Base-by-base conservation (phyloP, 2,113 vertebrate species). In the Leptobrachium ailaonicum region DNA sequence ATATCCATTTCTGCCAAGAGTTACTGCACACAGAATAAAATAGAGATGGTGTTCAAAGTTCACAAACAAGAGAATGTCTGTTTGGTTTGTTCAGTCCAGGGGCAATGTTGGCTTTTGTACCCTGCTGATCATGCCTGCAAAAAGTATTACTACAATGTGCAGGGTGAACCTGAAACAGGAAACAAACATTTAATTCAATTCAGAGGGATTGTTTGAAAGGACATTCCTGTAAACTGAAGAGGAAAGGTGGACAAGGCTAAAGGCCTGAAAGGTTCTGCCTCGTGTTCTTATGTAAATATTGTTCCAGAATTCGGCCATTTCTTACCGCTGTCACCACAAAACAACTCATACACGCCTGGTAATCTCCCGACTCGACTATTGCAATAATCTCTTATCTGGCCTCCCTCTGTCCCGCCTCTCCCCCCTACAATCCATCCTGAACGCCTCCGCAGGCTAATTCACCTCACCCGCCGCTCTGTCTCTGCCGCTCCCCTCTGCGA, bases 11-110 rank as follows among this genome's bases (percentile, higher is more conserved):
- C 73, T 75, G 73, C 73, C 60, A 75, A 75, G 60, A 50, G 45
- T 47, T 13, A 68, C 41, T 41, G 41, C 32, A 12, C 47, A 68
- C 14, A 58, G 58, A 8, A 68, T 44, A 69, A 44, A 14, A 69
- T 41, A 69, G 5, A 69, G 42, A 44, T 45, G 20, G 0, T 53
- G 54, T 45, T 66, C 66, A 69, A 60, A 77, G 76, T 77, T 77
- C 66, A 77, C 42, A 75, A 63, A 75, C 67, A 71, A 71, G 54
- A 70, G 53, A 76, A 47, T 63, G 60, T 32, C 42, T 75, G 42
- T 50, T 47, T 75, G 6, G 73, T 75, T 75, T 66, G 13, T 60
- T 60, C 47, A 50, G 54, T 60, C 42, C 60, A 75, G 43, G 20
- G 73, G 73, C 73, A 44, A n/a, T 73, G 32, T 5, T 58, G 71